Percentiles rank a stretch among this genome's conserved stretches.
These are phyloP conservation scores for Tachysurus fulvidraco DNA, from an alignment of 2,113 vertebrate species.

Conservation along the genomic window DNA sequence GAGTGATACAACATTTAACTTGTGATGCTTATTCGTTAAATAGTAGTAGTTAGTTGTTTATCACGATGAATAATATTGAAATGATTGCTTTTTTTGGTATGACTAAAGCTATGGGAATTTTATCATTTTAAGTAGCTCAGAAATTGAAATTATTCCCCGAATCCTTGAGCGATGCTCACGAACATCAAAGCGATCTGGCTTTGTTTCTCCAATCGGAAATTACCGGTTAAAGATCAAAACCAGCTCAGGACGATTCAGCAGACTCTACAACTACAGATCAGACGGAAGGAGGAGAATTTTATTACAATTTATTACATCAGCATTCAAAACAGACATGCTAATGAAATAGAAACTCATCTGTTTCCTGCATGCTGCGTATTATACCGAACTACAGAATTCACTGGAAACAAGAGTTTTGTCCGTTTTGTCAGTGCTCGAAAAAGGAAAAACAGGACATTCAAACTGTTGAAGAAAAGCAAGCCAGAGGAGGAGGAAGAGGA, in stretches of 20 bases:
- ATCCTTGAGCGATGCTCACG: neutral
- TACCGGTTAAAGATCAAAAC: neutral
- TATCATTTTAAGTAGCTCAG: neutral
- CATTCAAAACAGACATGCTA: slow-evolving; percentile 40
- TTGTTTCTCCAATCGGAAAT: neutral
- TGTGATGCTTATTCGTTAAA: neutral
- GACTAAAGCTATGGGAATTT: neutral
- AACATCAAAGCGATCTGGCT: no score
- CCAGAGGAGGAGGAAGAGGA: neutral
- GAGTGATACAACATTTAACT: neutral
- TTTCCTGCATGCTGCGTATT: slow-evolving; percentile 38
- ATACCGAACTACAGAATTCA: neutral
- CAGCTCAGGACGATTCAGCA: slow-evolving; percentile 3
- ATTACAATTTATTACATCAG: slow-evolving; percentile 36
- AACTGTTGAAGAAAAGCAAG: neutral
- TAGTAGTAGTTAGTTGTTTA: neutral
- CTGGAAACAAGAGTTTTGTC: neutral
- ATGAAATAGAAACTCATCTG: slow-evolving; percentile 44
- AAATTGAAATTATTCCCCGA: neutral
- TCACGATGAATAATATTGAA: neutral
- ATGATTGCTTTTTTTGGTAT: neutral
- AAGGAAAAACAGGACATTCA: neutral
- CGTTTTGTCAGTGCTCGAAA: neutral
- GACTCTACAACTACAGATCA: neutral
- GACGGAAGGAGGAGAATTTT: neutral